phyloP scores from a whole-genome alignment of 2,888 invertebrate species.

The Galeopsomyia nigrocyanea region DNA sequence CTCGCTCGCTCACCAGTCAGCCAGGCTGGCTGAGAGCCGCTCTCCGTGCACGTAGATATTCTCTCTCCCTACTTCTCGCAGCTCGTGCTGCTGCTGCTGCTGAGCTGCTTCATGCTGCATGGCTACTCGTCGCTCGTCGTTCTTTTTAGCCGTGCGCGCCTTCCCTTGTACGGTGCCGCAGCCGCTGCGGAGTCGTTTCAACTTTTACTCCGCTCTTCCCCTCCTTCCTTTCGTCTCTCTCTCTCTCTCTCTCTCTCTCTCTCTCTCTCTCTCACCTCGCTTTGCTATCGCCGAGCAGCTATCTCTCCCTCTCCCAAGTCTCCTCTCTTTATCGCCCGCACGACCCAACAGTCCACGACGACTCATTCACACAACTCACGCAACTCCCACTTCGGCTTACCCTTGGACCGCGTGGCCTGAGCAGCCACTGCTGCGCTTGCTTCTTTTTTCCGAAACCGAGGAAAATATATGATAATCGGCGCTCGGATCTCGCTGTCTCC shows the following conservation, averaged over 20 bases:
- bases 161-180: slow-evolving; percentile 49
- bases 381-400: slow-evolving; percentile 36
- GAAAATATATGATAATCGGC: no score
- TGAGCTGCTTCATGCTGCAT: no score
- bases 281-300: slow-evolving; percentile 40
- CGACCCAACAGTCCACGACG: slow-evolving; percentile 32
- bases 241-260: slow-evolving; percentile 31
- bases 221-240: slow-evolving; percentile 13
- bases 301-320: slow-evolving; percentile 22
- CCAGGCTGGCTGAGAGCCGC: not conserved
- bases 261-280: slow-evolving; percentile 16
- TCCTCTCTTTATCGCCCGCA: slow-evolving; percentile 44
- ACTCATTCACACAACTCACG: slow-evolving; percentile 45
- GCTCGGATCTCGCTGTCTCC: not conserved
- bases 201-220: slow-evolving; percentile 44
- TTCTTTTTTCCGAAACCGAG: not conserved
- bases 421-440: not conserved
- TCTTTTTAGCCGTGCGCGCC: slow-evolving; percentile 45
- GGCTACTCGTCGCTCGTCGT: slow-evolving; percentile 4
- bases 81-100: not conserved
- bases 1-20: not conserved
- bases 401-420: slow-evolving; percentile 10
- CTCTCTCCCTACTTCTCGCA: slow-evolving; percentile 1
- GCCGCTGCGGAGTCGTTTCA: slow-evolving; percentile 42
- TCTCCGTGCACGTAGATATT: not conserved